These are phyloP conservation scores for Amphipoea oculea DNA, from an alignment of 2,888 invertebrate genomes.

Conservation along the genomic window DNA sequence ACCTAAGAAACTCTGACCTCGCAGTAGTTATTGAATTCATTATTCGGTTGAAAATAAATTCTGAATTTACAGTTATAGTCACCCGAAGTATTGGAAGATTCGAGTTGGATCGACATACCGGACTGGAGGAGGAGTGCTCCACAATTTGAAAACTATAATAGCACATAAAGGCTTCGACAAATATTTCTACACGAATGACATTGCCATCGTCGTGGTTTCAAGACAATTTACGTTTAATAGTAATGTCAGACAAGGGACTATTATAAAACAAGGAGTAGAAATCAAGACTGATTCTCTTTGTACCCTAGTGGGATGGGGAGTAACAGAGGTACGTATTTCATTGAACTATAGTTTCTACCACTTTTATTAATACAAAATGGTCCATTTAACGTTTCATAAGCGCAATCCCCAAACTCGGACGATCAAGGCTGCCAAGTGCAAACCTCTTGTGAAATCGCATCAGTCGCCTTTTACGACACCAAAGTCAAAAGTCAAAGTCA, in stretches of 20 bases:
- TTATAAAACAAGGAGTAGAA: conserved; percentile 80
- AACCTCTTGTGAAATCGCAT: background rate
- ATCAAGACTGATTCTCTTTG: conserved; percentile 77
- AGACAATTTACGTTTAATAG: conserved; percentile 76
- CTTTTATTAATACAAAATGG: background rate
- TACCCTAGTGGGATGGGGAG: conserved; percentile 85
- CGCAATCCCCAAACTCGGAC: background rate
- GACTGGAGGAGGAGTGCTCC: conserved; percentile 78
- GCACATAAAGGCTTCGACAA: conserved; percentile 80
- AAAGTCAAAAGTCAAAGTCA: no score
- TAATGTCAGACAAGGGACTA: conserved; percentile 82
- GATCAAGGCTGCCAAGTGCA: background rate
- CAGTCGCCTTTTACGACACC: background rate
- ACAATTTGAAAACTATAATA: conserved; percentile 81
- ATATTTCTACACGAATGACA: conserved; percentile 82
- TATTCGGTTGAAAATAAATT: background rate
- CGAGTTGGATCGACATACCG: conserved; percentile 85
- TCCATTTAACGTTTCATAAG: background rate
- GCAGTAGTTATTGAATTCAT: background rate
- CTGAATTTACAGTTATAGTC: conserved; percentile 78
- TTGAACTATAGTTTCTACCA: background rate
- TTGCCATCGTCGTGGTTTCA: conserved; percentile 79
- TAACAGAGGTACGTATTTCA: conserved; percentile 76
- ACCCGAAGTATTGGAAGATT: conserved; percentile 82
- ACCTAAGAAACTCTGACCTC: background rate